Evolutionary conservation across 2,888 invertebrate species (phyloP).

Genomic region (Oscheius sp.): DNA sequence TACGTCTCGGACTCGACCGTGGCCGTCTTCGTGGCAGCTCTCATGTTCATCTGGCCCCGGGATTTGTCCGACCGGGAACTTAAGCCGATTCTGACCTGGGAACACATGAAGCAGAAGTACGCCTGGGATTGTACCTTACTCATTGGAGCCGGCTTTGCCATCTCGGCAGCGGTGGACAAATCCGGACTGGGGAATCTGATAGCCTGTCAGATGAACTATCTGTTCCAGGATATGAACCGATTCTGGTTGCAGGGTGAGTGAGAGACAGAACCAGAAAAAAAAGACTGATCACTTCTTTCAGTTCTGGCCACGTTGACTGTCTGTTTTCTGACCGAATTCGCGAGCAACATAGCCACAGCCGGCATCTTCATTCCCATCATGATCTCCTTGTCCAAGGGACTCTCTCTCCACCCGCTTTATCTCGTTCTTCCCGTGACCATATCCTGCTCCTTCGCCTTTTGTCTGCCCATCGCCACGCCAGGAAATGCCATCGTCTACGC

Average conservation of each 20-base stretch:
- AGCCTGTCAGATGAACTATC: conserved; percentile 38
- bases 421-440: conserved; percentile 73
- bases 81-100: conserved; percentile 54
- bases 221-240: conserved; percentile 10
- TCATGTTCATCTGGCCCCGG: conserved; percentile 52
- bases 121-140: conserved; percentile 55
- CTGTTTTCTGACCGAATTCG: conserved; percentile 57
- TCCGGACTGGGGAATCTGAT: conserved; percentile 48
- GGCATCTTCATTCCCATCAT: conserved; percentile 62
- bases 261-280: no score
- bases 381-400: conserved; percentile 15
- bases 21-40: conserved; percentile 44
- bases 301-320: conserved; percentile 51
- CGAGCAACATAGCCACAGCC: conserved; percentile 60
- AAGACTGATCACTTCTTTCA: conserved; percentile 20
- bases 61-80: conserved; percentile 7
- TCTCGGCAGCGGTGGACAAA: conserved; percentile 52
- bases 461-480: conserved; percentile 78
- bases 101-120: conserved; percentile 49
- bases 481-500: conserved; percentile 77
- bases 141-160: conserved; percentile 57
- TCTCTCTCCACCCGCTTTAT: conserved; percentile 71
- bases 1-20: conserved; percentile 44
- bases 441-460: conserved; percentile 74
- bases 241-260: conserved; percentile 31